Evolutionary conservation across 2,797 vertebrate genomes (phyloP), one percentile per base, ranked within the genome.

Genomic region (Crocidura indochinensis): DNA sequence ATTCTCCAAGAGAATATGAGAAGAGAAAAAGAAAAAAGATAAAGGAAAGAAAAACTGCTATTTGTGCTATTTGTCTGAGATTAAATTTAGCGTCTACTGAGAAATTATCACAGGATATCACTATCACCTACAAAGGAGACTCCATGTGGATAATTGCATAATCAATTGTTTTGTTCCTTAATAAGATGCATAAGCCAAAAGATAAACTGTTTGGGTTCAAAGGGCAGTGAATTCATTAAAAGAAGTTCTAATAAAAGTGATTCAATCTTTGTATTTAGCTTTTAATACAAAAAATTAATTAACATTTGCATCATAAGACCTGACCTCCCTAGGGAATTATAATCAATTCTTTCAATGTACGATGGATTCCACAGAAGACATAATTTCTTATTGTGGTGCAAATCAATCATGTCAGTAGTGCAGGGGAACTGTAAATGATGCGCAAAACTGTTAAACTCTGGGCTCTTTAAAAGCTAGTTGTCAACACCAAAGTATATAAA

Each of bases 281-380:
- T 98, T 98, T 98, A 98, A 98, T 98, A 98, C 97, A 95, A 96
- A 97, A 67, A 97, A 97, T 98, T 98, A 98, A 98, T 98, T 98
- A 98, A 98, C 98, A 97, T 97, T 97, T 98, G 96, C 97, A 97
- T 98, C 98, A 97, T 31, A 53, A 95, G 87, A 95, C 81, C 81
- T 80, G 84, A 96, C 94, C 96, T 97, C 96, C 96, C 97, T 56
- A 49, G 88, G 91, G 97, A 97, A 95, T 95, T 97, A 96, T 97
- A 98, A 98, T 98, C 97, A 97, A 97, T 98, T 98, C 94, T 94
- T 94, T 14, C 10, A 93, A 92, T 94, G 95, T 68, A 95, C 96
- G 56, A 96, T 95, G 94, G 79, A 95, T 95, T 97, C 94, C 95
- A 88, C 77, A 97, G 96, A 97, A 96, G 95, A 98, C 97, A 97